phyloP scores from a whole-genome alignment of 1,140 invertebrate genomes.

The Cotesia typhae region DNA sequence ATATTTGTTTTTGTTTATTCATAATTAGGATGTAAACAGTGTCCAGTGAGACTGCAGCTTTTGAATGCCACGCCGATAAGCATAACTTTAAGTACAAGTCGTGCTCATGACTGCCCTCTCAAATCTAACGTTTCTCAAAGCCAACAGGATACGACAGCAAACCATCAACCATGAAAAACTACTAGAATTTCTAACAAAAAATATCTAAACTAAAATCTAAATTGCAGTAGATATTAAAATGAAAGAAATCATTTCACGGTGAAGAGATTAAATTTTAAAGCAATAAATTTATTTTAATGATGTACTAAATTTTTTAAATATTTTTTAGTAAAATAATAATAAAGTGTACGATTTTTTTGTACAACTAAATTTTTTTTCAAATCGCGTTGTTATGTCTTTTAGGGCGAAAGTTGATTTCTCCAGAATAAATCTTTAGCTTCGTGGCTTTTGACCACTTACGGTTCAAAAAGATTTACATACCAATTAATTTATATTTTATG shows the following conservation, averaged over 20 bases:
- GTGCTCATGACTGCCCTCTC: conserved; percentile 40
- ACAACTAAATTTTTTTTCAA: neutral
- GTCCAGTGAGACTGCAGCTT: conserved; percentile 66
- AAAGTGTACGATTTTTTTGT: neutral
- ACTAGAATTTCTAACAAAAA: too few species aligned
- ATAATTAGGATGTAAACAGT: conserved; percentile 60
- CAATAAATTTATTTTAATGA: neutral
- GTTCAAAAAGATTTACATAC: too few species aligned
- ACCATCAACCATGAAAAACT: conserved; percentile 2
- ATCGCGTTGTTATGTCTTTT: neutral
- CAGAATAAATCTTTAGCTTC: neutral
- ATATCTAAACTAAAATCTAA: neutral
- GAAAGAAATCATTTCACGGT: neutral
- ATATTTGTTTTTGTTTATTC: conserved; percentile 10
- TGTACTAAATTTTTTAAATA: neutral
- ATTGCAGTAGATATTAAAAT: conserved; percentile 1
- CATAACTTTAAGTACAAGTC: conserved; percentile 58
- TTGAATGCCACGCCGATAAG: conserved; percentile 63
- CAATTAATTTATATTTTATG: too few species aligned
- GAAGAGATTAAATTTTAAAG: neutral
- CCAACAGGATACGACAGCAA: conserved; percentile 20
- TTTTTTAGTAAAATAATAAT: conserved; percentile 16
- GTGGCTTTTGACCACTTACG: too few species aligned
- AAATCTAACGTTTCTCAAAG: conserved; percentile 39
- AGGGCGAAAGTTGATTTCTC: conserved; percentile 17